phyloP scores from a whole-genome alignment of 2,888 invertebrate genomes.

The Machimus rusticus region DNA sequence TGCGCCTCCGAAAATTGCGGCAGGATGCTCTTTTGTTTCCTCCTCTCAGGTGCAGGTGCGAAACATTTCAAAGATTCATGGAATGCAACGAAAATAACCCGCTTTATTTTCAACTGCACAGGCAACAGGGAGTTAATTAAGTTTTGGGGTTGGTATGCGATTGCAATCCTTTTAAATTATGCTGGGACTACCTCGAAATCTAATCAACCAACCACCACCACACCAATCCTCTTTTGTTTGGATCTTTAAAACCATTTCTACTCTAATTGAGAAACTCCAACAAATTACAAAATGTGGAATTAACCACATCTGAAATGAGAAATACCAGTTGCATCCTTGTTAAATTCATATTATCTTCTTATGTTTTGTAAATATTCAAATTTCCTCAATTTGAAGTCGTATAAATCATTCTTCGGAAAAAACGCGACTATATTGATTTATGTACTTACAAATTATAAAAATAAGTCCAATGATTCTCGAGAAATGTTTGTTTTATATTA shows the following conservation, averaged over 20 bases:
- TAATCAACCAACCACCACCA: neutral
- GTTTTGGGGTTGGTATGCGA: neutral
- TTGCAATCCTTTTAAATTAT: neutral
- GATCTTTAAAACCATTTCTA: neutral
- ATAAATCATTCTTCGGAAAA: too few species aligned
- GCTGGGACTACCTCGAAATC: neutral
- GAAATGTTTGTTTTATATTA: too few species aligned
- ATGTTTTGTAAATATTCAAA: too few species aligned
- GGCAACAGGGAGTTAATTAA: neutral
- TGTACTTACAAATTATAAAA: too few species aligned
- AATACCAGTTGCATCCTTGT: neutral
- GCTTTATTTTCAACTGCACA: neutral
- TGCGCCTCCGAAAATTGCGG: neutral
- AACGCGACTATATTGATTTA: too few species aligned
- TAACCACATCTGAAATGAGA: neutral
- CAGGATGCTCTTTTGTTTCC: neutral
- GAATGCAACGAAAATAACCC: neutral
- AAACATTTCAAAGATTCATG: neutral
- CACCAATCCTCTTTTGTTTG: neutral
- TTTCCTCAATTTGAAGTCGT: too few species aligned
- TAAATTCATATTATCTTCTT: neutral
- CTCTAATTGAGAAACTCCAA: neutral
- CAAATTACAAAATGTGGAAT: neutral
- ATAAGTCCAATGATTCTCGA: too few species aligned
- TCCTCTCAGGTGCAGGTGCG: neutral